Conservation (phyloP, 2,113 vertebrate species). For the Caracal caracal region DNA sequence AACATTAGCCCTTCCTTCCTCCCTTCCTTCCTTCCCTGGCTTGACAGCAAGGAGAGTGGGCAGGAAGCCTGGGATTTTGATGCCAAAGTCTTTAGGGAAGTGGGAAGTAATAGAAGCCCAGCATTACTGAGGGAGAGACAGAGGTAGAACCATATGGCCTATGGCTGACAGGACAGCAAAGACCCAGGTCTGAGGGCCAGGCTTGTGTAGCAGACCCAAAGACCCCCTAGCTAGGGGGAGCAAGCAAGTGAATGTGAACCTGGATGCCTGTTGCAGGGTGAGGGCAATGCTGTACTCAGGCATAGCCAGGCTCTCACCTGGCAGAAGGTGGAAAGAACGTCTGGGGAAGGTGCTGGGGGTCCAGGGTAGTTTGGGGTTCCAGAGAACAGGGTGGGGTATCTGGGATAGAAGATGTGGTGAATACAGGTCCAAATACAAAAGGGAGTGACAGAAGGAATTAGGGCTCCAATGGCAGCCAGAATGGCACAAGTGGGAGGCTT, state of each 20-base stretch:
- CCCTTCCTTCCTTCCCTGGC: slow-evolving; percentile 64
- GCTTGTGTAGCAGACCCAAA: neutral
- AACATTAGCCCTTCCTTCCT: slow-evolving; percentile 59
- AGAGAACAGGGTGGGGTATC: neutral
- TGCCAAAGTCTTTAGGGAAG: slow-evolving; percentile 62
- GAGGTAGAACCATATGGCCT: neutral
- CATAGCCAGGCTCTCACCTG: neutral
- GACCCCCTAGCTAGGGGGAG: neutral
- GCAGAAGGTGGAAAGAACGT: neutral
- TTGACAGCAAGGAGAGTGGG: slow-evolving; percentile 47
- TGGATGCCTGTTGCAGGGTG: neutral
- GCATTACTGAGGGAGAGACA: neutral
- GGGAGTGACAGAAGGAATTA: neutral
- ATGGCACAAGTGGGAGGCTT: neutral
- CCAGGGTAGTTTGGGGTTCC: neutral
- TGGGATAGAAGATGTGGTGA: neutral
- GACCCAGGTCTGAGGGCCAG: neutral
- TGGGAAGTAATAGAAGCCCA: slow-evolving; percentile 33
- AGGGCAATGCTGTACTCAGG: neutral
- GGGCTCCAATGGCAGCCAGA: neutral
- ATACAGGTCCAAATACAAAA: neutral
- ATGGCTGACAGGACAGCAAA: neutral
- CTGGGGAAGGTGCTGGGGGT: neutral
- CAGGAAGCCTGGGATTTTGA: slow-evolving; percentile 46
- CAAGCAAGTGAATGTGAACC: neutral